Percentiles rank a stretch among this genome's conserved stretches.
These are phyloP conservation scores for Calliscelio sp. DNA, from an alignment of 2,888 invertebrate genomes.

Conservation along the genomic window DNA sequence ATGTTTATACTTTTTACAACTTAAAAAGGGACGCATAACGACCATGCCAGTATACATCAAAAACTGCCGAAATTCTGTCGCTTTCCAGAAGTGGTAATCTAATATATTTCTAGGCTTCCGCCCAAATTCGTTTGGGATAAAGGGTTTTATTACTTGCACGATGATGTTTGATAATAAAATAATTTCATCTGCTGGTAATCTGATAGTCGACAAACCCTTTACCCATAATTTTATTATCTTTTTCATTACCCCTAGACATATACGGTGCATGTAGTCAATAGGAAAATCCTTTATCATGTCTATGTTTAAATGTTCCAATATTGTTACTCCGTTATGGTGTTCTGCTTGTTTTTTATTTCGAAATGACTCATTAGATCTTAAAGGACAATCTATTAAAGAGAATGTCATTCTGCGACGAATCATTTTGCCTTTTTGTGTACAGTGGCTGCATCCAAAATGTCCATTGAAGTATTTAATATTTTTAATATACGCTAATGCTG, in stretches of 20 bases:
- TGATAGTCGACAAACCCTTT: conserved; percentile 9
- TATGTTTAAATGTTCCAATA: conserved; percentile 34
- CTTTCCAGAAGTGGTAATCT: conserved; percentile 72
- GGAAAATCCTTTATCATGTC: conserved; percentile 45
- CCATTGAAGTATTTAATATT: conserved; percentile 14
- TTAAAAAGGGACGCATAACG: conserved; percentile 9
- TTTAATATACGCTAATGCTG: conserved; percentile 3
- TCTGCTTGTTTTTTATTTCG: conserved; percentile 10
- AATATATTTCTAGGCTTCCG: conserved; percentile 35
- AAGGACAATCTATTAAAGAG: conserved; percentile 11
- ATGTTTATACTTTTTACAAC: conserved; percentile 57
- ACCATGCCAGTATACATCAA: conserved; percentile 34
- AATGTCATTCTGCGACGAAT: conserved; percentile 39
- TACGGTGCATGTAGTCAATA: conserved; percentile 32
- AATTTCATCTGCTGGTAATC: conserved; percentile 26
- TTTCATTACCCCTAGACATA: conserved; percentile 32
- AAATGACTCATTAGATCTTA: conserved; percentile 31
- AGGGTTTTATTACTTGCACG: conserved; percentile 23
- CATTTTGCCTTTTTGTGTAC: conserved; percentile 28
- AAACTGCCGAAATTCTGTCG: conserved; percentile 74
- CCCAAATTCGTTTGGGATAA: conserved; percentile 36
- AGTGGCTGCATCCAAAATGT: conserved; percentile 1
- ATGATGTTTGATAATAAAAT: conserved; percentile 32
- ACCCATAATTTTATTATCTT: conserved; percentile 30
- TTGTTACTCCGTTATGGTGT: conserved; percentile 37